These are phyloP conservation scores for Lasiommata megera DNA, from an alignment of 2,888 invertebrate genomes.

Conservation along the genomic window DNA sequence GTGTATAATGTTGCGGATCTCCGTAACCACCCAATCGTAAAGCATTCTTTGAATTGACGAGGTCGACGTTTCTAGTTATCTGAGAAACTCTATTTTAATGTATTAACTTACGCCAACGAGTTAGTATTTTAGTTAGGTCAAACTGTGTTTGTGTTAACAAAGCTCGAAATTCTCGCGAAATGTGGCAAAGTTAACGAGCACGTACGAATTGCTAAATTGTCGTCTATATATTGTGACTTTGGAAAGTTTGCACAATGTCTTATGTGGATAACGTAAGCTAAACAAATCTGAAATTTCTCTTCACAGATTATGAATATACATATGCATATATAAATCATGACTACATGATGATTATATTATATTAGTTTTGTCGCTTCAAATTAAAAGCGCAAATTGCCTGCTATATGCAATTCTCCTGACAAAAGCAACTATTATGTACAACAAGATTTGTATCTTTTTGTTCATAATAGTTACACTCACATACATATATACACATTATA, in stretches of 20 bases:
- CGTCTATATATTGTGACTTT: neutral
- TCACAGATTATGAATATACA: neutral
- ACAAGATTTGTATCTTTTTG: too few relatives aligned
- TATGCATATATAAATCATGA: neutral
- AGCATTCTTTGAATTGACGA: too few relatives aligned
- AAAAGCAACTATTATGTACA: too few relatives aligned
- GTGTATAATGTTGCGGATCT: too few relatives aligned
- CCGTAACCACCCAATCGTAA: too few relatives aligned
- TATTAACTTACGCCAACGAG: neutral
- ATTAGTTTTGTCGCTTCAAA: too few relatives aligned
- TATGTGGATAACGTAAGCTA: neutral
- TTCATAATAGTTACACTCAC: too few relatives aligned
- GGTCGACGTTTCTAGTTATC: too few relatives aligned
- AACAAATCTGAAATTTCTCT: neutral
- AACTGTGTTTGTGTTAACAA: neutral
- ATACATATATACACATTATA: too few relatives aligned
- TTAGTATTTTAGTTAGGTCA: neutral
- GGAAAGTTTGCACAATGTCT: neutral
- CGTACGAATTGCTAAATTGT: constrained; percentile 2
- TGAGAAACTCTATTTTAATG: neutral
- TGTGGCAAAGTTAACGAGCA: neutral
- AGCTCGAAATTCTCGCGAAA: neutral
- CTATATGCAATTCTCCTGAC: too few relatives aligned
- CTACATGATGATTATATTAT: too few relatives aligned
- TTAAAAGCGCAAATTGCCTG: too few relatives aligned